A percentile compares a stretch with the other conserved stretches of the same genome.
Conservation (phyloP, 2,888 invertebrate genomes). For the Flexamia atlantica region DNA sequence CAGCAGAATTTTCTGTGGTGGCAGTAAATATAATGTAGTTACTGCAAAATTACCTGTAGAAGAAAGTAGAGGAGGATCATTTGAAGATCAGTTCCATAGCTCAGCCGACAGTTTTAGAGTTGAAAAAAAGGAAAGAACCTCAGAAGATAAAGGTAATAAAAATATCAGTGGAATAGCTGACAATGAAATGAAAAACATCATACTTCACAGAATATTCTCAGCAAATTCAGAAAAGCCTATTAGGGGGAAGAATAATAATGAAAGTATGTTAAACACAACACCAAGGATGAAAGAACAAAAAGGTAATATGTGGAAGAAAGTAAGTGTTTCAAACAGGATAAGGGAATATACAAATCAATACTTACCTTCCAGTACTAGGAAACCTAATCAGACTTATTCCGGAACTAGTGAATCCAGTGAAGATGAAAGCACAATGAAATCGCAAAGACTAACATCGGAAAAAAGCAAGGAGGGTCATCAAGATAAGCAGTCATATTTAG, state of each 20-base stretch:
- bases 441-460: too few species aligned
- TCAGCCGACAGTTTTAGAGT: neutral
- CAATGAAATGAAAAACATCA: too few species aligned
- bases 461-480: too few species aligned
- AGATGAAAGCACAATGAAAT: neutral
- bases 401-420: neutral
- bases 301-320: neutral
- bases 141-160: too few species aligned
- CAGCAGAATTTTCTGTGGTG: too few species aligned
- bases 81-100: neutral
- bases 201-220: too few species aligned
- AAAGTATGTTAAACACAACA: too few species aligned
- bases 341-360: neutral
- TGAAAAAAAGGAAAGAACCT: neutral
- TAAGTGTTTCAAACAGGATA: neutral
- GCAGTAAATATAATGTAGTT: too few species aligned
- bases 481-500: too few species aligned
- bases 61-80: neutral
- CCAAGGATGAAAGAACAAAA: neutral
- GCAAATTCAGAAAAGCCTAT: too few species aligned
- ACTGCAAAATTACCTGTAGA: neutral
- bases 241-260: too few species aligned
- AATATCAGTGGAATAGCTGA: too few species aligned
- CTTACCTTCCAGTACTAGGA: neutral
- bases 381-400: neutral